A percentile compares a stretch with the other conserved stretches of the same genome.
phyloP scores from a whole-genome alignment of 2,888 invertebrate species.

The Noctua janthina region DNA sequence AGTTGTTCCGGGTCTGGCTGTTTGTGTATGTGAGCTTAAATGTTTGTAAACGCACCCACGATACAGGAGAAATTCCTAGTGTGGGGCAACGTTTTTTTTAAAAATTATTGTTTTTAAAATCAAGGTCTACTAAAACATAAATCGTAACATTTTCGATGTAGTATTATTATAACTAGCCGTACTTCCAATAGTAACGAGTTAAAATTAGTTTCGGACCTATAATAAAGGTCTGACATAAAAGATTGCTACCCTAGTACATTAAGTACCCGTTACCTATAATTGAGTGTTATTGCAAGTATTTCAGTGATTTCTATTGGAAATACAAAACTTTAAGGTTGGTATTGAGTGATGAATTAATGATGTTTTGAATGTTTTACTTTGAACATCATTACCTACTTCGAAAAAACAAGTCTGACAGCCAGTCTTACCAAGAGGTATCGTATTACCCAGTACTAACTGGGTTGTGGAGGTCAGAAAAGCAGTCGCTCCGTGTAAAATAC shows the following conservation, averaged over 20 bases:
- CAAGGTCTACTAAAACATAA: not conserved
- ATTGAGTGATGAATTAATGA: not conserved
- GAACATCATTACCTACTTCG: not conserved
- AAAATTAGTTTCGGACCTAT: not conserved
- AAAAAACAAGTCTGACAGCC: too few species aligned
- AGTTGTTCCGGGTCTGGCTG: too few species aligned
- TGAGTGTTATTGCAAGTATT: slow-evolving; percentile 9
- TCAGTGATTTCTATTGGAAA: not conserved
- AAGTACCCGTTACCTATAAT: not conserved
- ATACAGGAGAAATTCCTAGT: too few species aligned
- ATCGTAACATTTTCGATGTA: not conserved
- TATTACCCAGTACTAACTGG: too few species aligned
- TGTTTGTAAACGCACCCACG: too few species aligned
- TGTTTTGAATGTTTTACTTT: not conserved
- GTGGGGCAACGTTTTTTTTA: too few species aligned
- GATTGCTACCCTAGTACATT: not conserved
- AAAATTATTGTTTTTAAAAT: not conserved
- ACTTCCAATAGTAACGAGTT: slow-evolving; percentile 7
- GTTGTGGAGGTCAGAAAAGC: too few species aligned
- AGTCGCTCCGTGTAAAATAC: too few species aligned
- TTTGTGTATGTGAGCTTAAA: too few species aligned
- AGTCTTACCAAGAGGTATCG: too few species aligned
- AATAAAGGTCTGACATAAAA: slow-evolving; percentile 14
- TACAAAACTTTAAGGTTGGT: not conserved
- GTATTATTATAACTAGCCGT: not conserved